These are phyloP conservation scores for Zophobas atratus DNA, from an alignment of 1,140 invertebrate species.

Conservation along the genomic window DNA sequence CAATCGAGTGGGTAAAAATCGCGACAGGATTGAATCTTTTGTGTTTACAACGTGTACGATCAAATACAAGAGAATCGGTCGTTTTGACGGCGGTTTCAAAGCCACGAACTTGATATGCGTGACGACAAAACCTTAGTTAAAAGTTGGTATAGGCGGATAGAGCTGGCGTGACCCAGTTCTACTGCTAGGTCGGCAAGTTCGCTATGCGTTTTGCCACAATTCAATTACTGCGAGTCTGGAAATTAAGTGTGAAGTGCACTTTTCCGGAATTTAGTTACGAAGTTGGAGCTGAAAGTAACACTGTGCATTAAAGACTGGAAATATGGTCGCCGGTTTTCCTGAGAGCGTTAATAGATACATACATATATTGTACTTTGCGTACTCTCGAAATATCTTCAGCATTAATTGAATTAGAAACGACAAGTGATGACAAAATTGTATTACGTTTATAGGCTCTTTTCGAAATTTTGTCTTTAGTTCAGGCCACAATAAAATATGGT, in stretches of 20 bases:
- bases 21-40: not conserved
- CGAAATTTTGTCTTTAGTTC: too few relatives aligned
- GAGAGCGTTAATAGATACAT: too few relatives aligned
- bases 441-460: too few relatives aligned
- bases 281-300: too few relatives aligned
- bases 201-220: not conserved
- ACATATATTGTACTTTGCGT: too few relatives aligned
- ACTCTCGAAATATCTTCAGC: too few relatives aligned
- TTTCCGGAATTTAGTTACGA: not conserved
- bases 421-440: too few relatives aligned
- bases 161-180: not conserved
- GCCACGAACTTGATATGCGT: not conserved
- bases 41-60: not conserved
- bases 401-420: too few relatives aligned
- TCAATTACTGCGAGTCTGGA: not conserved
- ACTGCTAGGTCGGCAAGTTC: not conserved
- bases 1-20: conserved; percentile 4
- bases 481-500: too few relatives aligned
- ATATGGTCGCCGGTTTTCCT: too few relatives aligned
- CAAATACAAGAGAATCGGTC: conserved; percentile 4
- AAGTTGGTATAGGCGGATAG: not conserved
- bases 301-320: too few relatives aligned
- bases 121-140: not conserved
- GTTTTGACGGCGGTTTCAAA: not conserved
- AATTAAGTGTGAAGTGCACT: not conserved